A percentile compares a stretch with the other conserved stretches of the same genome.
These are phyloP conservation scores for Arenaria interpres DNA, from an alignment of 2,113 vertebrate genomes.

Conservation along the genomic window DNA sequence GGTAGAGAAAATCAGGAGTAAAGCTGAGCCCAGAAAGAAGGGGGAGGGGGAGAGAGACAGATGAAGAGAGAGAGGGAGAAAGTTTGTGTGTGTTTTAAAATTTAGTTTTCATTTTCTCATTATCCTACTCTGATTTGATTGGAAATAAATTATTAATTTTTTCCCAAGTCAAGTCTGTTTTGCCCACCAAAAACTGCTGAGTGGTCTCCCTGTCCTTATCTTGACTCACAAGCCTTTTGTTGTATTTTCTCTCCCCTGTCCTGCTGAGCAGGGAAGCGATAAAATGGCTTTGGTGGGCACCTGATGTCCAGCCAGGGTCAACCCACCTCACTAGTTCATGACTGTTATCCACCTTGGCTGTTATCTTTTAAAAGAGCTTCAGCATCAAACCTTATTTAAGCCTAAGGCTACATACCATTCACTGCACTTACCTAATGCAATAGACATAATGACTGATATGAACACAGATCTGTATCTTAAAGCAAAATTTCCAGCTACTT, in stretches of 20 bases:
- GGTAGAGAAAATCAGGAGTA: neutral
- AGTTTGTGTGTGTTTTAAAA: neutral
- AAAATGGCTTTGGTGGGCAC: too few species aligned
- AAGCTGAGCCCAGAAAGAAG: neutral
- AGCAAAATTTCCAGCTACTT: neutral
- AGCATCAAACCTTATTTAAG: neutral
- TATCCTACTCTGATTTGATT: neutral
- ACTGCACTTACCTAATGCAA: neutral
- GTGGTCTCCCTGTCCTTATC: neutral
- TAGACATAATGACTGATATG: neutral
- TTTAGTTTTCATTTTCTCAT: neutral
- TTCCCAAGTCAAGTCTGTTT: neutral
- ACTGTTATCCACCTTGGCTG: neutral
- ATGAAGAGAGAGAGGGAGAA: neutral
- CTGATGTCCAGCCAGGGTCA: neutral
- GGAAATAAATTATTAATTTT: neutral
- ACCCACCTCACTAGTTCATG: neutral
- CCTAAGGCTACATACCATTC: neutral
- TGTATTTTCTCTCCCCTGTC: neutral
- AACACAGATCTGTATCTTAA: neutral
- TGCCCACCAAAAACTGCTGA: neutral
- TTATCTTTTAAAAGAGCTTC: neutral
- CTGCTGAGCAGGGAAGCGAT: neutral
- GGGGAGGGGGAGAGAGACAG: too few species aligned
- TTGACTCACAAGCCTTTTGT: neutral